phyloP scores from a whole-genome alignment of 2,888 invertebrate genomes.

The Cantharis nigra region DNA sequence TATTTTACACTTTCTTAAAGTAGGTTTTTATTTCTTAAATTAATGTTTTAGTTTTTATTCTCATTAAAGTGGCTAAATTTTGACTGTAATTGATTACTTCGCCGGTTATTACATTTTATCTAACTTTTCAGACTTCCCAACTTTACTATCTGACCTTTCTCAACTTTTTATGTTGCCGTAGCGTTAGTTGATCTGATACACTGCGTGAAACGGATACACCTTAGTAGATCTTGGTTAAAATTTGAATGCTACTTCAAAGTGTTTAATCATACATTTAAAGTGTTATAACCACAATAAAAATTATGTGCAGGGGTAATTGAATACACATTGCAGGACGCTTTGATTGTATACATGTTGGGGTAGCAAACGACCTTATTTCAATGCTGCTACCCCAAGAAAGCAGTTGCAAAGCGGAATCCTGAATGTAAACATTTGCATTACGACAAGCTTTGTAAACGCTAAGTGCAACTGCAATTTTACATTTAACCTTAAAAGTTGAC shows the following conservation, averaged over 20 bases:
- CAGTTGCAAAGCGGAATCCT: neutral
- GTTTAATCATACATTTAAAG: neutral
- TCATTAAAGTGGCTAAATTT: neutral
- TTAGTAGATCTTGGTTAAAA: neutral
- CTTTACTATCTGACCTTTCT: conserved; percentile 1
- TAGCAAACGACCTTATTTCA: neutral
- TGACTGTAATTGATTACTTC: neutral
- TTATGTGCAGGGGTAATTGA: neutral
- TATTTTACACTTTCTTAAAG: neutral
- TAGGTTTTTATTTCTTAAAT: neutral
- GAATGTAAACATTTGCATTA: neutral
- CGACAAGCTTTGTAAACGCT: neutral
- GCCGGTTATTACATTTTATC: conserved; percentile 1
- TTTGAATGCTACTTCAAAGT: neutral
- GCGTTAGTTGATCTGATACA: neutral
- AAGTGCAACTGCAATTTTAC: neutral
- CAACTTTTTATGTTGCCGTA: conserved; percentile 1
- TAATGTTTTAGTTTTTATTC: neutral
- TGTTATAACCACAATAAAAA: neutral
- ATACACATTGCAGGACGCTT: neutral
- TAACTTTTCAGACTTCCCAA: neutral
- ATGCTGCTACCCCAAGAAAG: neutral
- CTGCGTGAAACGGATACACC: neutral
- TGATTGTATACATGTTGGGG: neutral
- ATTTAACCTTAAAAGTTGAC: neutral